Base-by-base conservation (phyloP, 2,797 vertebrate species). In the Aplochiton taeniatus region DNA sequence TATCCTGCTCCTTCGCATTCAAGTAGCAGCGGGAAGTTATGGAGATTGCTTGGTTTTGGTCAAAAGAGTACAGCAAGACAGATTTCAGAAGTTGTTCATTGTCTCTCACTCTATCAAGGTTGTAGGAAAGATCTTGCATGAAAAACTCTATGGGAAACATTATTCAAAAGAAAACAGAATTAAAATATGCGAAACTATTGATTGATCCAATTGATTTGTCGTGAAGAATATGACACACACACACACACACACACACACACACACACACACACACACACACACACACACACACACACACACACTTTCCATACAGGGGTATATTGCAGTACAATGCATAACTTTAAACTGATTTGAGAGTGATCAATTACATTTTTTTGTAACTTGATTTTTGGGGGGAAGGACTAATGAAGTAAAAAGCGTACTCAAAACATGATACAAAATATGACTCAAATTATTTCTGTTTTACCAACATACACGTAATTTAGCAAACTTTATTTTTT, bases 81-180 rank as follows among this genome's bases (percentile, higher is more conserved):
- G 96, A 96, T 88, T 94, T 96, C 63, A 96, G 87, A 42, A 97
- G 84, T 70, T 92, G 90, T 70, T 99, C 97, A 46, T 93, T 88
- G 46, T 87, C 76, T 68, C 92, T 90, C 5, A 99, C 93, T 49
- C 85, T 92, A 65, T 93, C 92, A 76, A 98, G 89, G 80, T 90
- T 95, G 87, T 96, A 99, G 70, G 92, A 91, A 66, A 98, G 88
- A 78, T 94, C 94, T 85, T 93, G 91, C 76, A 86, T 87, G 64
- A 89, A 90, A 58, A 76, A 75, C 65, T 90, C 96, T 98, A 85
- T 4, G 58, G 83, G 44, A 60, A 60, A 60, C 4, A 46, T n/a
- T n/a, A n/a, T n/a, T n/a, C 42, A 51, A 67, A 50, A 68, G 10
- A n/a, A 61, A 18, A 14, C 11, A 42, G 9, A n/a, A n/a, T n/a